These are phyloP conservation scores for Gambusia holbrooki DNA, from an alignment of 2,113 vertebrate species.

Conservation along the genomic window DNA sequence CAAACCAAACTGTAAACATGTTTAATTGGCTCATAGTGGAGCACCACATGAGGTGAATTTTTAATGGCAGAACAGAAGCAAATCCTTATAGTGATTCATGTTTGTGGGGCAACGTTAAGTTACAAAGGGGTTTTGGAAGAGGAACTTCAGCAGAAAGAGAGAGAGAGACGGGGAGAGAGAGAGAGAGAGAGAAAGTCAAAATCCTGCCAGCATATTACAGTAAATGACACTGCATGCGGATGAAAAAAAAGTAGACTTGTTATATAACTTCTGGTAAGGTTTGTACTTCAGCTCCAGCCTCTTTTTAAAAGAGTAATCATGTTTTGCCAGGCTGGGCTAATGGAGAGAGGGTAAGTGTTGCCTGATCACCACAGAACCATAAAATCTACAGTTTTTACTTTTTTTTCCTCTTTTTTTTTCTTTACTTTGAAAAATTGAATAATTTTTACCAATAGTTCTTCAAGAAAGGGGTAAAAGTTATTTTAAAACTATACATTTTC, in stretches of 20 bases:
- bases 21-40: slow-evolving; percentile 9
- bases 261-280: slow-evolving; percentile 76
- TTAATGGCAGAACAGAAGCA: slow-evolving; percentile 34
- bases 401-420: background rate
- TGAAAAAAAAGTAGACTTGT: slow-evolving; percentile 66
- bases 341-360: slow-evolving; percentile 31
- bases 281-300: slow-evolving; percentile 51
- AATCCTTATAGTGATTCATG: slow-evolving; percentile 25
- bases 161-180: background rate
- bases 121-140: slow-evolving; percentile 52
- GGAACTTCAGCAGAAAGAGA: slow-evolving; percentile 27
- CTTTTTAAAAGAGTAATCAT: slow-evolving; percentile 46
- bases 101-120: slow-evolving; percentile 48
- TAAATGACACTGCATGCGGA: slow-evolving; percentile 71
- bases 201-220: slow-evolving; percentile 69
- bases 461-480: background rate
- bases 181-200: background rate
- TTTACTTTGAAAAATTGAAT: slow-evolving; percentile 1
- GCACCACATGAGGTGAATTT: slow-evolving; percentile 40
- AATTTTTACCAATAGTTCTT: background rate
- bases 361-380: slow-evolving; percentile 20
- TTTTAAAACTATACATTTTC: background rate
- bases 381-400: background rate
- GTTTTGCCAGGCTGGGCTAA: slow-evolving; percentile 48
- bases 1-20: slow-evolving; percentile 33